Evolutionary conservation across 2,113 vertebrate genomes (phyloP).

Genomic region (Daphoenositta chrysoptera): DNA sequence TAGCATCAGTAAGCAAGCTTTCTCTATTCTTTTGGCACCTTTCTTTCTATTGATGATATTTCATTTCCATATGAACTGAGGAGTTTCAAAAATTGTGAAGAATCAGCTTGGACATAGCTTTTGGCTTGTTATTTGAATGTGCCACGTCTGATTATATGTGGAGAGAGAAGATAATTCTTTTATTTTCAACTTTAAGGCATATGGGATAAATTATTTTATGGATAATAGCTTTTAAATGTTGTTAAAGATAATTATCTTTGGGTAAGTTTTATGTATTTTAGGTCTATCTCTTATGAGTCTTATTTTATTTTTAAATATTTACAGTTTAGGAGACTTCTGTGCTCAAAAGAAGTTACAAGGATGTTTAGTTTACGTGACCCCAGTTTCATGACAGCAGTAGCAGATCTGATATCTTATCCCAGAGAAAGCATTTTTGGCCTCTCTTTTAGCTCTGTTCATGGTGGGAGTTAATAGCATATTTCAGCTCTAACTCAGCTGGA

Average conservation of each 20-base stretch:
- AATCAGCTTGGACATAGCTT: background rate
- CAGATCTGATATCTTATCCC: slow-evolving; percentile 77
- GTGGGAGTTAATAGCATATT: slow-evolving; percentile 73
- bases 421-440: slow-evolving; percentile 75
- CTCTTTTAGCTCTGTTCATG: slow-evolving; percentile 60
- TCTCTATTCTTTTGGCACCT: background rate
- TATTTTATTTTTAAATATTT: slow-evolving; percentile 64
- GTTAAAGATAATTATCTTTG: slow-evolving; percentile 21
- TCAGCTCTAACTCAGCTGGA: slow-evolving; percentile 63
- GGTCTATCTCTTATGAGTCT: slow-evolving; percentile 25
- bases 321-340: slow-evolving; percentile 58
- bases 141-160: background rate
- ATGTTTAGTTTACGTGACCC: slow-evolving; percentile 77
- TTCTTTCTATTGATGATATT: background rate
- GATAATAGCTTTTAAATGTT: slow-evolving; percentile 21
- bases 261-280: slow-evolving; percentile 45
- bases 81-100: background rate
- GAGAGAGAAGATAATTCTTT: background rate
- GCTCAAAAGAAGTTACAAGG: slow-evolving; percentile 53
- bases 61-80: background rate
- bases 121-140: background rate
- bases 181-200: background rate
- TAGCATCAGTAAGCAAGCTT: background rate
- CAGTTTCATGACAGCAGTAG: slow-evolving; percentile 72
- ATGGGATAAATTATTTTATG: background rate